A percentile compares a stretch with the other conserved stretches of the same genome.
phyloP scores from a whole-genome alignment of 1,140 invertebrate species.

The Aleiodes sp. region DNA sequence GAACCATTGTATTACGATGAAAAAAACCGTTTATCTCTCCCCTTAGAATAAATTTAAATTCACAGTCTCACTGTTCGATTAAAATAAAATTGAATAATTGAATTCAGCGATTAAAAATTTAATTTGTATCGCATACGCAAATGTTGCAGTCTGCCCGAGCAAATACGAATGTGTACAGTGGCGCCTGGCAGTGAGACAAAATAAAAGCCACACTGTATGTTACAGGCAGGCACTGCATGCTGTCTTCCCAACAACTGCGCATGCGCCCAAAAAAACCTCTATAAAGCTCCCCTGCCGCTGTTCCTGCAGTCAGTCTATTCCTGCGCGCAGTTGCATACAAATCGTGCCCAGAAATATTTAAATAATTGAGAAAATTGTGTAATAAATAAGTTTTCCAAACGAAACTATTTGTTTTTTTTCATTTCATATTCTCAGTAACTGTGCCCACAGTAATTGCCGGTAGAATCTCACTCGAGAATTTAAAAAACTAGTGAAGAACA shows the following conservation, averaged over 20 bases:
- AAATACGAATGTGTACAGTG: neutral
- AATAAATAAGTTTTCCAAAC: neutral
- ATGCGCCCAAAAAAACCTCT: neutral
- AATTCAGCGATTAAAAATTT: no score
- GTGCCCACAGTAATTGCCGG: neutral
- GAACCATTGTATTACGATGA: neutral
- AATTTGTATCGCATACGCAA: no score
- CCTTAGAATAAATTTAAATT: neutral
- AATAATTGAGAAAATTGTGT: neutral
- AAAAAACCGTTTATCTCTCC: neutral
- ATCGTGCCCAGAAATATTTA: neutral
- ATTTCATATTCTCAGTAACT: no score
- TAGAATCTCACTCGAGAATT: no score
- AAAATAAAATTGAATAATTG: no score
- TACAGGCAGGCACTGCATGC: neutral
- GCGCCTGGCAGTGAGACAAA: neutral
- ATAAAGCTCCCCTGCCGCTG: slow-evolving; percentile 1
- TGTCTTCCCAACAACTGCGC: neutral
- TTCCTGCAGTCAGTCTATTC: neutral
- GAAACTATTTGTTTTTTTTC: no score
- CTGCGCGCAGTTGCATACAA: neutral
- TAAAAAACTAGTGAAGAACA: neutral
- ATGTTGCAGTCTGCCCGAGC: no score
- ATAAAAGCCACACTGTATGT: neutral
- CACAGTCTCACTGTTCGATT: neutral